Evolutionary conservation across 2,888 invertebrate species (phyloP).

Genomic region (Girardia tigrina): DNA sequence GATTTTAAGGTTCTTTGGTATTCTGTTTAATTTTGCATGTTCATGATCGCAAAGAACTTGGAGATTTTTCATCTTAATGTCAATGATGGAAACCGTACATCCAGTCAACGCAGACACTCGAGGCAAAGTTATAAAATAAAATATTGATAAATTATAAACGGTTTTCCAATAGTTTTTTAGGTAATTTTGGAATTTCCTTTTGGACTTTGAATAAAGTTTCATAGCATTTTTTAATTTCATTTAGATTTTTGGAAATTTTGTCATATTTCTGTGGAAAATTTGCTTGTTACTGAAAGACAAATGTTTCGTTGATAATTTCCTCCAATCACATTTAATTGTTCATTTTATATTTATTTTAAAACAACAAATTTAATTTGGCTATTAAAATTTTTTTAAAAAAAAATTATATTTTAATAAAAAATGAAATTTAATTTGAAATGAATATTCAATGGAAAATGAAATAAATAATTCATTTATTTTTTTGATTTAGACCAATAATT

Average conservation of each 20-base stretch:
- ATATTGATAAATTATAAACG: neutral
- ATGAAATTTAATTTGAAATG: too few relatives aligned
- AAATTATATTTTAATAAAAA: too few relatives aligned
- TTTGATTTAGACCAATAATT: too few relatives aligned
- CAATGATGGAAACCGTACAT: neutral
- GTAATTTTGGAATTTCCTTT: neutral
- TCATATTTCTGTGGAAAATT: too few relatives aligned
- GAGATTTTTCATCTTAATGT: neutral
- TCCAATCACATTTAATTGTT: too few relatives aligned
- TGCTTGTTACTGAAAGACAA: too few relatives aligned
- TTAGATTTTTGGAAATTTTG: neutral
- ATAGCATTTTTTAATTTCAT: neutral
- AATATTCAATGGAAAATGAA: too few relatives aligned
- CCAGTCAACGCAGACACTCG: neutral
- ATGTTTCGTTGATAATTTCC: too few relatives aligned
- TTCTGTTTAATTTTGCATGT: neutral
- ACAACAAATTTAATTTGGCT: too few relatives aligned
- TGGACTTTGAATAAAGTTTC: slow-evolving; percentile 13
- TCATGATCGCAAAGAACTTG: slow-evolving; percentile 14
- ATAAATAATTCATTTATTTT: too few relatives aligned
- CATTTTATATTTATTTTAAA: too few relatives aligned
- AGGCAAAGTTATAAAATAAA: neutral
- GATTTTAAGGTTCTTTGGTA: neutral
- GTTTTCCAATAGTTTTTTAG: slow-evolving; percentile 8
- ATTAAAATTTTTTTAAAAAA: too few relatives aligned